Evolutionary conservation across 2,113 vertebrate species (phyloP), one percentile per base, ranked within the genome.

Genomic region (Prionailurus bengalensis): DNA sequence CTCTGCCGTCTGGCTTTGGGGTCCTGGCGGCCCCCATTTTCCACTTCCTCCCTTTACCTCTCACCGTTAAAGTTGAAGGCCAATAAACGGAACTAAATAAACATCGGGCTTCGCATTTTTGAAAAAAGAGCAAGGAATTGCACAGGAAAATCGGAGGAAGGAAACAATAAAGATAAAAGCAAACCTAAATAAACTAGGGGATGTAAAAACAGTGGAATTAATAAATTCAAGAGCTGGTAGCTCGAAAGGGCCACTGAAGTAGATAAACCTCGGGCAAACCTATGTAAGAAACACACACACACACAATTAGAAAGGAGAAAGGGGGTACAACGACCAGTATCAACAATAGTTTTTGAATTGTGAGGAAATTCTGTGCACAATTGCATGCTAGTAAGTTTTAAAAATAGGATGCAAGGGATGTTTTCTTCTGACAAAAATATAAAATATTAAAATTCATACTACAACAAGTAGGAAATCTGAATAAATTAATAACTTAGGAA

Each of bases 181-280:
- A 94, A 96, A 97, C 94, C 90, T 94, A 80, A 94, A 97, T 95
- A 95, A 88, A 83, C 82, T 61, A 78, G 14, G 95, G 48, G 74
- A 81, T 97, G 97, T 96, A 96, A 97, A 97, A 95, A 94, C 74
- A 95, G 66, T 84, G 81, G 83, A 82, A 96, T 90, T 93, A 96
- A 97, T 96, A 97, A 83, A 92, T 95, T 96, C 92, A 92, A 96
- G 79, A 96, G 29, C 83, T 85, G 42, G 61, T 81, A 92, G 68
- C 70, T 87, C 95, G 79, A 96, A 97, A 97, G 74, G 42, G 29
- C 97, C 96, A 97, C 97, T 96, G 98, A 98, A 97, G 36, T 97
- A 97, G 73, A 93, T 95, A 93, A 97, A 94, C 94, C 79, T 89
- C 89, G 83, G 82, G 65, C 87, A 97, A 96, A 84, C 71, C 71